phyloP scores from a whole-genome alignment of 2,797 vertebrate species.

The Lepus oiostolus region DNA sequence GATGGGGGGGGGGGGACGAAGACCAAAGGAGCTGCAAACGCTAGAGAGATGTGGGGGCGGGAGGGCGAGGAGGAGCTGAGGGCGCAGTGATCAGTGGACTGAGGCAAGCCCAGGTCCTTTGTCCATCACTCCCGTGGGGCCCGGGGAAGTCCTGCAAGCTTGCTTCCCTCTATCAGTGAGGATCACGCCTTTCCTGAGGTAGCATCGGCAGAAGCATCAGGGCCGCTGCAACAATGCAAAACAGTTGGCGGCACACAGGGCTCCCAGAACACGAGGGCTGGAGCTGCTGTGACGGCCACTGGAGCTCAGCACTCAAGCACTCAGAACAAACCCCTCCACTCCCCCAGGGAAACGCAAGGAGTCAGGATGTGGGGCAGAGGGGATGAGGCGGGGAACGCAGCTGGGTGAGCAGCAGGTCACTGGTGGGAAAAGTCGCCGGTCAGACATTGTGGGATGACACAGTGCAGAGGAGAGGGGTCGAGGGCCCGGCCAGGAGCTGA shows the following conservation, averaged over 20 bases:
- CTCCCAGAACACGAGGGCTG: background rate
- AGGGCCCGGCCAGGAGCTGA: background rate
- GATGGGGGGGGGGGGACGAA: background rate
- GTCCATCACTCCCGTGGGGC: background rate
- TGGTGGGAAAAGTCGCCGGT: background rate
- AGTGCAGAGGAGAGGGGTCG: background rate
- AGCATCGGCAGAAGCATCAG: background rate
- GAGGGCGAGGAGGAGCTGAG: rapidly evolving
- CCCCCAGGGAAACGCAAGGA: background rate
- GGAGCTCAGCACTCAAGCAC: too few species aligned
- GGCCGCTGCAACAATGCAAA: background rate
- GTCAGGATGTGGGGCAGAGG: rapidly evolving
- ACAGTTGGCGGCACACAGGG: rapidly evolving
- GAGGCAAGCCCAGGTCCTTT: background rate
- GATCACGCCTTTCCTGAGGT: background rate
- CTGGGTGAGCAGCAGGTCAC: background rate
- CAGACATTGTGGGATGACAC: background rate
- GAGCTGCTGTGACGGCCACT: rapidly evolving
- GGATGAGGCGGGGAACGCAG: rapidly evolving
- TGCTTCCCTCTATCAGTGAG: background rate
- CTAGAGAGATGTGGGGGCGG: background rate
- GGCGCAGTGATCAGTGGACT: too few species aligned
- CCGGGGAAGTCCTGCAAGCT: background rate
- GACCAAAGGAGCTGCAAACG: background rate
- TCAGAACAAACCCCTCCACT: rapidly evolving